Evolutionary conservation across 2,113 vertebrate species (phyloP), one percentile per base, ranked within the genome.

Genomic region (Dolichallabes microphthalmus): DNA sequence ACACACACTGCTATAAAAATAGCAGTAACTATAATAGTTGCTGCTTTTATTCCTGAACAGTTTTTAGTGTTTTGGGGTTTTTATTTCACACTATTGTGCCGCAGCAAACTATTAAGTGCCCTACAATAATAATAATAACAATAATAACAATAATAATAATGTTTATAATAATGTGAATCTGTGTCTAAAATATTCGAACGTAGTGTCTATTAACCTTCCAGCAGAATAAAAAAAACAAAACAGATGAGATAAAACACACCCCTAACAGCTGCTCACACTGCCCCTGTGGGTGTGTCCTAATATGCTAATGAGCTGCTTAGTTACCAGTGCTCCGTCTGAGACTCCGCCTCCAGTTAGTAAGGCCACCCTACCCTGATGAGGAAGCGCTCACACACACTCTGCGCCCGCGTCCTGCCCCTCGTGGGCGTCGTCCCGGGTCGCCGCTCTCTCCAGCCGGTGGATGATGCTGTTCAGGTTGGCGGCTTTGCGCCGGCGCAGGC

Each of bases 381-480:
- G 76, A 60, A 39, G 30, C 19, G 12, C 39, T 39, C 76, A 39
- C n/a, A 60, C 55, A 60, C 55, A 35, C 76, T 79, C 76, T 1
- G 10, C 45, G 96, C 94, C 97, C 71, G 0, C 1, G 94, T 97
- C 97, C 93, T 97, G 96, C 96, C 96, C 97, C 91, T 97, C 96
- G 32, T 94, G 94, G 89, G 96, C 94, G 92, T 97, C 96, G 88
- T 97, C 96, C 35, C 96, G 95, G 89, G 96, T 97, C 19, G 96
- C 96, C 0, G 96, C 96, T 90, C 96, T 96, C 94, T 97, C 96
- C 93, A 97, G 88, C 87, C 96, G 96, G 93, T 97, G 96, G 93
- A 97, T 97, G 91, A 97, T 97, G 95, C 94, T 97, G 95, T 97
- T 97, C 92, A 97, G 95, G 94, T 97, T 97, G 50, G 96, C 96